Evolutionary conservation across 2,888 invertebrate genomes (phyloP).

Genomic region (Athripsodes cinereus): DNA sequence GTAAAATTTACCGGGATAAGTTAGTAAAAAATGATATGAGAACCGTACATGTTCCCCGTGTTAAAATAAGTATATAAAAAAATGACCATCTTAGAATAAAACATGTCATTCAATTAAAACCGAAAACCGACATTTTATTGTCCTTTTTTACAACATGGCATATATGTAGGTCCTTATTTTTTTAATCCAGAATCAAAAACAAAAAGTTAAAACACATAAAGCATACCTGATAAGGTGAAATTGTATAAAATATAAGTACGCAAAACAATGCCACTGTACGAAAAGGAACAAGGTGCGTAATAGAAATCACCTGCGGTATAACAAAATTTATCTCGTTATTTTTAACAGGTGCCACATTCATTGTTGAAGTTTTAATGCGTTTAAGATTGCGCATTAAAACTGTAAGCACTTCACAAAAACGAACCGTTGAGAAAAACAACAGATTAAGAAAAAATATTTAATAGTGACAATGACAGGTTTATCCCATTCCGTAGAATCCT

Average conservation of each 20-base stretch:
- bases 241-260: background rate
- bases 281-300: background rate
- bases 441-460: too few relatives aligned
- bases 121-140: background rate
- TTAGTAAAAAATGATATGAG: background rate
- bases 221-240: background rate
- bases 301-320: background rate
- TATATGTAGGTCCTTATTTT: background rate
- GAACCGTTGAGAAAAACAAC: too few relatives aligned
- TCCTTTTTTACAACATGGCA: background rate
- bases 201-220: background rate
- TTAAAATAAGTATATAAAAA: background rate
- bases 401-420: background rate
- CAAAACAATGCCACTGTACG: background rate
- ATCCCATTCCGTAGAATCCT: too few relatives aligned
- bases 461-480: too few relatives aligned
- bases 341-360: background rate
- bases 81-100: constrained; percentile 1
- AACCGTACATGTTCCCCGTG: background rate
- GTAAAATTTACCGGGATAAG: too few relatives aligned
- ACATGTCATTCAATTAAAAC: constrained; percentile 1
- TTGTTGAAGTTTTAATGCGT: background rate
- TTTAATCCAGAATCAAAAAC: background rate
- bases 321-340: background rate
- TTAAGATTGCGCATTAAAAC: background rate